phyloP scores from a whole-genome alignment of 2,888 invertebrate genomes.

The Troides helena region DNA sequence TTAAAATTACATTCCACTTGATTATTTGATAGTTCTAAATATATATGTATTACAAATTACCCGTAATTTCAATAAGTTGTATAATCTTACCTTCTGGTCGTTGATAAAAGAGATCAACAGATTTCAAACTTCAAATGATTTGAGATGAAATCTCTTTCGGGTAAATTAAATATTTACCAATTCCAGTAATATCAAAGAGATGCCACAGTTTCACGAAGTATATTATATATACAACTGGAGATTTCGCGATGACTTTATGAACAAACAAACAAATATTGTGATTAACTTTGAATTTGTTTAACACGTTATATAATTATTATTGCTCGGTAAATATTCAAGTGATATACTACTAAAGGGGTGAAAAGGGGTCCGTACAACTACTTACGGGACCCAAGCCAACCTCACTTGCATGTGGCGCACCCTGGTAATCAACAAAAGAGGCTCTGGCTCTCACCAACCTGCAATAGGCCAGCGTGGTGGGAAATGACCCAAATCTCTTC shows the following conservation, averaged over 20 bases:
- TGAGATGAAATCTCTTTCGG: not conserved
- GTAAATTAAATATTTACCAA: conserved; percentile 1
- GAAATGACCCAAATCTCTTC: too few species aligned
- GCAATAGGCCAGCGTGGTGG: too few species aligned
- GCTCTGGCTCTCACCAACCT: too few species aligned
- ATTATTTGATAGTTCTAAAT: too few species aligned
- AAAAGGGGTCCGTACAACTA: too few species aligned
- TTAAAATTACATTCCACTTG: too few species aligned
- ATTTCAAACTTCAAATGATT: not conserved
- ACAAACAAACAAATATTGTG: conserved; percentile 10
- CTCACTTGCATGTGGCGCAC: too few species aligned
- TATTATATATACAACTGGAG: not conserved
- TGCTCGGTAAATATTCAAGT: not conserved
- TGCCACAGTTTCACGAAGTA: conserved; percentile 3
- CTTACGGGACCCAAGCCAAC: too few species aligned
- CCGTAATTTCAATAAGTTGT: too few species aligned
- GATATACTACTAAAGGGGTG: not conserved
- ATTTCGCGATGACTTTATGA: conserved; percentile 4
- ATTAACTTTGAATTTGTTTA: not conserved
- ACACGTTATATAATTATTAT: not conserved
- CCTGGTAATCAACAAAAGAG: too few species aligned
- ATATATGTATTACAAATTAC: too few species aligned
- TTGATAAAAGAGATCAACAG: not conserved
- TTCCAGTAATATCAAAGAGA: conserved; percentile 6
- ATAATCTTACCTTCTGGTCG: too few species aligned